A percentile compares a stretch with the other conserved stretches of the same genome.
Evolutionary conservation across 2,113 vertebrate genomes (phyloP).

Genomic region (Madoqua kirkii): DNA sequence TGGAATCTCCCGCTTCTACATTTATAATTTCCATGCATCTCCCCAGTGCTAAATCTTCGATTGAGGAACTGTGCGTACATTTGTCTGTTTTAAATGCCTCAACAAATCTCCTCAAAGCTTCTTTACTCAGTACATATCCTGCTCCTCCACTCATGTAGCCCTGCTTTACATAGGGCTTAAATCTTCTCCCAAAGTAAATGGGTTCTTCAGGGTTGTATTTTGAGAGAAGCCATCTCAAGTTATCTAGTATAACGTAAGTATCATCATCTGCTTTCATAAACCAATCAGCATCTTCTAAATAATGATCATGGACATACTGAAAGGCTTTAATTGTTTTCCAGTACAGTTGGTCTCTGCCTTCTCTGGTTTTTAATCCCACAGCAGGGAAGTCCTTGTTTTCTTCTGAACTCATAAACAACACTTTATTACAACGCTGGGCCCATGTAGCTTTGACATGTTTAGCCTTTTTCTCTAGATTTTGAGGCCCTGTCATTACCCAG

Average conservation of each 20-base stretch:
- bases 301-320: constrained; percentile 88
- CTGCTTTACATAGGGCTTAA: constrained; percentile 86
- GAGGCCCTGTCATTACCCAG: constrained; percentile 93
- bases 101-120: constrained; percentile 88
- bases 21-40: constrained; percentile 90
- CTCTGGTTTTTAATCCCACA: constrained; percentile 88
- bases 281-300: constrained; percentile 91
- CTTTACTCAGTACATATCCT: constrained; percentile 92
- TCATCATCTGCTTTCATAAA: constrained; percentile 95
- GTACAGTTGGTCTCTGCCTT: constrained; percentile 91
- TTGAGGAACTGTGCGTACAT: constrained; percentile 86
- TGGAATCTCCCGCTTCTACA: constrained; percentile 87
- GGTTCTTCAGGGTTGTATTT: constrained; percentile 83
- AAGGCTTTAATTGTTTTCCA: constrained; percentile 95
- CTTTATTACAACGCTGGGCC: constrained; percentile 87
- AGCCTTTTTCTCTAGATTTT: constrained; percentile 86
- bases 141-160: constrained; percentile 95
- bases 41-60: constrained; percentile 91
- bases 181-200: constrained; percentile 89
- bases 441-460: constrained; percentile 89
- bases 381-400: constrained; percentile 88
- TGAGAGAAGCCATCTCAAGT: constrained; percentile 87
- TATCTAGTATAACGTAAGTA: constrained; percentile 89
- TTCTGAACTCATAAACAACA: constrained; percentile 92
- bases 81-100: constrained; percentile 83